These are phyloP conservation scores for Eumeta japonica DNA, from an alignment of 1,140 invertebrate species.

Conservation along the genomic window DNA sequence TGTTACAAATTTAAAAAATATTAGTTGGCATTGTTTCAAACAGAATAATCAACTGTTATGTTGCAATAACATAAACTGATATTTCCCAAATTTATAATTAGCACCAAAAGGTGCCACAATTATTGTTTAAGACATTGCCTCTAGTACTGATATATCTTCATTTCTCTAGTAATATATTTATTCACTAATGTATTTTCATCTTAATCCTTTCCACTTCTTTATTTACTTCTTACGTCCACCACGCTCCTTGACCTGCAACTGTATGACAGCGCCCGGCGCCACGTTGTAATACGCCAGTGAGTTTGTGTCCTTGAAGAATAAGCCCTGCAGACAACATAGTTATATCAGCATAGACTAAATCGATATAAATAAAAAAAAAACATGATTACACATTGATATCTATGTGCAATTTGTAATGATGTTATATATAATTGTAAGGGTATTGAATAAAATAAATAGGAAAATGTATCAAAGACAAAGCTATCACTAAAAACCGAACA, in stretches of 20 bases:
- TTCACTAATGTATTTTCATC: no score
- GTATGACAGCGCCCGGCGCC: slow-evolving; percentile 75
- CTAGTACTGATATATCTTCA: no score
- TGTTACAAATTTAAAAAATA: no score
- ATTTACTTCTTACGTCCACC: slow-evolving; percentile 95
- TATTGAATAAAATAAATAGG: not conserved
- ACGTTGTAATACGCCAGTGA: slow-evolving; percentile 96
- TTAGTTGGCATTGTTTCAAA: no score
- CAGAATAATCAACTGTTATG: no score
- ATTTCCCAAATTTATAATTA: no score
- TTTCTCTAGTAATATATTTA: no score
- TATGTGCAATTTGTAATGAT: not conserved
- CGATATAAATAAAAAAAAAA: slow-evolving; percentile 4
- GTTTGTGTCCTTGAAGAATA: slow-evolving; percentile 98
- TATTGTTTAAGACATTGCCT: no score
- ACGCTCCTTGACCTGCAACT: slow-evolving; percentile 93
- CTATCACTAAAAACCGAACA: not conserved
- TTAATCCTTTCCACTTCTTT: no score
- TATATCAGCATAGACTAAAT: slow-evolving; percentile 7
- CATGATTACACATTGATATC: not conserved
- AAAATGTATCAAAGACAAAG: not conserved
- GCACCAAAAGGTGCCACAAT: no score
- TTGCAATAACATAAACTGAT: no score
- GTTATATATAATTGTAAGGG: slow-evolving; percentile 3
- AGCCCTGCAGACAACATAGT: slow-evolving; percentile 67